phyloP scores from a whole-genome alignment of 2,797 vertebrate genomes.

The Furcifer pardalis region DNA sequence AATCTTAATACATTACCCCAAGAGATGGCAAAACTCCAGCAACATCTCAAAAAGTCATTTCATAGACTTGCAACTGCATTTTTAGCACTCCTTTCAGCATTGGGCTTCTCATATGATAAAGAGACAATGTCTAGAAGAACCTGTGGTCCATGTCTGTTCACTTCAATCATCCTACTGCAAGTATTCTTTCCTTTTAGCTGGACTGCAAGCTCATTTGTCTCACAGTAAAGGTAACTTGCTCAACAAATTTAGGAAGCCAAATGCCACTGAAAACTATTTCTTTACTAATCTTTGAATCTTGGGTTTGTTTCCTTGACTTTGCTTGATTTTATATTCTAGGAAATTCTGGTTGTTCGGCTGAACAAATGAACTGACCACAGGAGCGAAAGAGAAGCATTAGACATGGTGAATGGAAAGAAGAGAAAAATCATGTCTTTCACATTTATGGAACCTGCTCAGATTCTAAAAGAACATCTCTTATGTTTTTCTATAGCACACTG shows the following conservation, averaged over 20 bases:
- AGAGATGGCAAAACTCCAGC: conserved; percentile 7
- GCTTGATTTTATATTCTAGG: not conserved
- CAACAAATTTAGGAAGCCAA: conserved; percentile 55
- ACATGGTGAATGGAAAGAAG: not conserved
- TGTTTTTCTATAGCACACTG: conserved; percentile 29
- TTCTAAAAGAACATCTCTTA: conserved; percentile 32
- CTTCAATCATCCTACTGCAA: conserved; percentile 40
- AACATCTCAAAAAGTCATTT: conserved; percentile 21
- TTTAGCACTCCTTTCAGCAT: conserved; percentile 43
- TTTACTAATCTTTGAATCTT: not conserved
- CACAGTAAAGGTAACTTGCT: conserved; percentile 57
- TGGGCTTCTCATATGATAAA: not conserved
- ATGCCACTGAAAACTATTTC: conserved; percentile 37
- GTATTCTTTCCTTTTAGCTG: conserved; percentile 63
- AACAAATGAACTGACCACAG: not conserved
- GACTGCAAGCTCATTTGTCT: conserved; percentile 65
- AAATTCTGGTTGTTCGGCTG: not conserved
- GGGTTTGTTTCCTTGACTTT: not conserved
- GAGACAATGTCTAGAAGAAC: conserved; percentile 16
- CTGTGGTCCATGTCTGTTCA: conserved; percentile 35
- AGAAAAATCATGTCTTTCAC: not conserved
- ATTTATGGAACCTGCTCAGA: not conserved
- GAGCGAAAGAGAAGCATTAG: not conserved
- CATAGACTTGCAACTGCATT: conserved; percentile 31
- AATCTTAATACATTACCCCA: not conserved